Conservation (phyloP, 2,113 vertebrate species). For the Trachemys scripta region DNA sequence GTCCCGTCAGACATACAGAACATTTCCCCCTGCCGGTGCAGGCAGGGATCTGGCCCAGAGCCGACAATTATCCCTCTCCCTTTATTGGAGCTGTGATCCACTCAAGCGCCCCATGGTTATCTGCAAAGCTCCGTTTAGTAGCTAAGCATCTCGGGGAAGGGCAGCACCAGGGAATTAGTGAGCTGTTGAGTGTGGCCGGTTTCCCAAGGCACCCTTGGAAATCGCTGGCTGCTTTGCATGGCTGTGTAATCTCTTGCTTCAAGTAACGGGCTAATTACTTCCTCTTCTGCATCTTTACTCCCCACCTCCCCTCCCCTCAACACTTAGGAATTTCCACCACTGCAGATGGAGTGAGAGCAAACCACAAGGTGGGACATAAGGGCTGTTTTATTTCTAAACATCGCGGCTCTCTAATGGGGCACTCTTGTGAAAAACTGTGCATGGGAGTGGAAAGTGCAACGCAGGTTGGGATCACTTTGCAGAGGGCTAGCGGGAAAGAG, state of each 20-base stretch:
- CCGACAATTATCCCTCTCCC: background rate
- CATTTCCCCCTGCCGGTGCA: background rate
- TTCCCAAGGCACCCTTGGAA: background rate
- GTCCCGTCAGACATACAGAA: background rate
- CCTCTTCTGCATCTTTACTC: background rate
- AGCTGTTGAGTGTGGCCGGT: background rate
- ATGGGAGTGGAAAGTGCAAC: background rate
- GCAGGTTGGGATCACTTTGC: background rate
- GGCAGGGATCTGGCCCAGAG: background rate
- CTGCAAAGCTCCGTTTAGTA: background rate
- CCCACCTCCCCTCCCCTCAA: too few relatives aligned
- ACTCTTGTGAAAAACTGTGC: background rate
- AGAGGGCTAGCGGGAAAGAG: too few relatives aligned
- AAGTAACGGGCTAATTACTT: background rate
- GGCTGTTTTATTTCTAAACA: background rate
- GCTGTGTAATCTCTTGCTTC: background rate
- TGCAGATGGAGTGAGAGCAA: background rate
- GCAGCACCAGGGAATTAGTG: background rate
- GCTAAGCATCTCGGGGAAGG: background rate
- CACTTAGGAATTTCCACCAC: background rate
- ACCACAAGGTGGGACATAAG: background rate
- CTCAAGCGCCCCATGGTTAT: background rate
- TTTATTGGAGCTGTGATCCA: background rate
- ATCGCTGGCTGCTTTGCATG: background rate
- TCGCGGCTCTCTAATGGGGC: background rate